phyloP scores from a whole-genome alignment of 1,140 invertebrate genomes.

The Popillia japonica region DNA sequence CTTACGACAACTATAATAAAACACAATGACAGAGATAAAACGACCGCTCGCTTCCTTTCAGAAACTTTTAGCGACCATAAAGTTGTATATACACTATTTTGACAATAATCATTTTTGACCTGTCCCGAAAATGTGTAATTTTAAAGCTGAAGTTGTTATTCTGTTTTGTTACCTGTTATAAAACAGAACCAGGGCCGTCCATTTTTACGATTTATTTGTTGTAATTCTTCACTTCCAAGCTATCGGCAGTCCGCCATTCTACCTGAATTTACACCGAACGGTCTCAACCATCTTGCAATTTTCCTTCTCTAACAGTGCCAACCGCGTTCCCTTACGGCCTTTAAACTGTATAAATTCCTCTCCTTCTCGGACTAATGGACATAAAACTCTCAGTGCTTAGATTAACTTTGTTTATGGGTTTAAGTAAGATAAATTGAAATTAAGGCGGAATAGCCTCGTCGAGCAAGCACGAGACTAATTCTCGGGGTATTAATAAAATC shows the following conservation, averaged over 20 bases:
- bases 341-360: neutral
- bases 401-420: conserved; percentile 25
- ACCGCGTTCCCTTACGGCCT: neutral
- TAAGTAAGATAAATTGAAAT: conserved; percentile 24
- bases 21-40: neutral
- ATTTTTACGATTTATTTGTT: conserved; percentile 17
- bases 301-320: neutral
- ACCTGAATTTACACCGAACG: neutral
- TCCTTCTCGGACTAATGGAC: conserved; percentile 7
- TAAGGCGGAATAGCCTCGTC: neutral
- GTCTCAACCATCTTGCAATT: neutral
- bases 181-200: neutral
- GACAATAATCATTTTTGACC: conserved; percentile 7
- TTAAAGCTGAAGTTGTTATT: conserved; percentile 21
- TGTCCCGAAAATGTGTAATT: conserved; percentile 20
- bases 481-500: conserved; percentile 22
- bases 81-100: conserved; percentile 15
- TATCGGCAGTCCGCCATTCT: conserved; percentile 1
- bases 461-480: neutral
- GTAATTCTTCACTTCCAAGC: neutral
- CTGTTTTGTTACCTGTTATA: conserved; percentile 4
- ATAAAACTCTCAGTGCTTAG: conserved; percentile 29
- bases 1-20: neutral
- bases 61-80: conserved; percentile 27
- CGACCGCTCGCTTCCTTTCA: neutral